A percentile compares a stretch with the other conserved stretches of the same genome.
Conservation (phyloP, 2,797 vertebrate genomes). For the Erethizon dorsatum region DNA sequence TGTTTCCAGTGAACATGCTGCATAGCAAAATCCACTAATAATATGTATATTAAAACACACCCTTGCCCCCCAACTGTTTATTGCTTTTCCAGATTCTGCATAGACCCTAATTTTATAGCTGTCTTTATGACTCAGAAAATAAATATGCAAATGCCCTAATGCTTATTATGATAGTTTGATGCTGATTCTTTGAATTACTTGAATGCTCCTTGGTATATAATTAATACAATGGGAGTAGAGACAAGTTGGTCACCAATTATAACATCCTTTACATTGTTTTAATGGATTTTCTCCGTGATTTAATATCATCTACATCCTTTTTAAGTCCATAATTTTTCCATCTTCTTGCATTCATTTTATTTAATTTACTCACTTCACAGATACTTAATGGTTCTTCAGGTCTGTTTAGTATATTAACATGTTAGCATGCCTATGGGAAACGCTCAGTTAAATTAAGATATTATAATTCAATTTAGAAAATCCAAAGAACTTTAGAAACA, state of each 20-base stretch:
- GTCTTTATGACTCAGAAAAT: conserved; percentile 63
- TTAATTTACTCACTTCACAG: background rate
- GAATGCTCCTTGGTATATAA: conserved; percentile 29
- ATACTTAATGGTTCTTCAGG: background rate
- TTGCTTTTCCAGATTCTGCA: conserved; percentile 67
- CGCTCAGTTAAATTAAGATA: conserved; percentile 50
- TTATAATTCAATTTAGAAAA: conserved; percentile 64
- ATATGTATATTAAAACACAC: conserved; percentile 58
- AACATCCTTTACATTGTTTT: background rate
- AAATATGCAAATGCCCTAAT: conserved; percentile 67
- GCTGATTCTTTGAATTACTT: conserved; percentile 43
- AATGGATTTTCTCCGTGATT: background rate
- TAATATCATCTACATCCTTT: background rate
- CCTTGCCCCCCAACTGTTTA: conserved; percentile 59
- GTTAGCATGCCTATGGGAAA: conserved; percentile 18
- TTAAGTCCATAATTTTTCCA: background rate
- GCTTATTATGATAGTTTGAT: conserved; percentile 35
- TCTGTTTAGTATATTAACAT: conserved; percentile 31
- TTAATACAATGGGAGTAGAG: background rate
- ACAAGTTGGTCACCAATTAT: background rate
- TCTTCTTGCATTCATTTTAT: conserved; percentile 26
- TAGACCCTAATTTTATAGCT: conserved; percentile 71
- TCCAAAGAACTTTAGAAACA: conserved; percentile 44
- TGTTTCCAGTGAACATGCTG: conserved; percentile 68
- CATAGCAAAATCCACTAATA: conserved; percentile 62